Evolutionary conservation across 2,888 invertebrate genomes (phyloP), one percentile per base, ranked within the genome.

Genomic region (Cosmia pyralina): DNA sequence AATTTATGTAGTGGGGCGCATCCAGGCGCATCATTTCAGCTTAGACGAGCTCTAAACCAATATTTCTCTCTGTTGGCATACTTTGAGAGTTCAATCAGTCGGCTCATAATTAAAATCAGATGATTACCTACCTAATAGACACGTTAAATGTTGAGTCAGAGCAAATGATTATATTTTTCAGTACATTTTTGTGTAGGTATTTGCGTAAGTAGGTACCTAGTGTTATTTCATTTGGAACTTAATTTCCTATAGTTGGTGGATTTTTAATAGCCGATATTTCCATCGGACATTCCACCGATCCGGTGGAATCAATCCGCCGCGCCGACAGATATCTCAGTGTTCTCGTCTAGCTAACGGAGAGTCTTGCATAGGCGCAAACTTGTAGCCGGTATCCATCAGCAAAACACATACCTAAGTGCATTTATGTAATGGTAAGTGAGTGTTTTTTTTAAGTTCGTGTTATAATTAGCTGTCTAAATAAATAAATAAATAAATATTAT

Each of bases 171-270:
- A 59, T 17, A 17, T 48, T 44, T 71, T 52, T 22, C 58, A 50
- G 44, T 72, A 15, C 10, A 60, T 46, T 38, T 60, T 60, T 60
- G 59, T 50, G 73, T n/a, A n/a, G n/a, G n/a, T 72, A 28, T 28
- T 28, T 28, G 28, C 28, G 28, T 28, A 28, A 28, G 28, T 28
- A 44, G n/a, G n/a, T n/a, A n/a, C n/a, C n/a, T n/a, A n/a, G 11
- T 38, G 38, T 38, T 38, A 38, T 38, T 38, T 2, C 5, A 38
- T 38, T 38, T 38, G 38, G 4, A 38, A 38, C 2, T 38, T 38
- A 38, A 10, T 44, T 60, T 53, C 11, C n/a, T n/a, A n/a, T 62
- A 46, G 38, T 53, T 62, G 44, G 44, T 28, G 28, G 28, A 28
- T 28, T 28, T n/a, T 28, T 28, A 28, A 28, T 28, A 28, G 3